Percentiles rank a stretch among this genome's conserved stretches.
phyloP scores from a whole-genome alignment of 2,113 vertebrate genomes.

The Xenotilapia flavipinnis region DNA sequence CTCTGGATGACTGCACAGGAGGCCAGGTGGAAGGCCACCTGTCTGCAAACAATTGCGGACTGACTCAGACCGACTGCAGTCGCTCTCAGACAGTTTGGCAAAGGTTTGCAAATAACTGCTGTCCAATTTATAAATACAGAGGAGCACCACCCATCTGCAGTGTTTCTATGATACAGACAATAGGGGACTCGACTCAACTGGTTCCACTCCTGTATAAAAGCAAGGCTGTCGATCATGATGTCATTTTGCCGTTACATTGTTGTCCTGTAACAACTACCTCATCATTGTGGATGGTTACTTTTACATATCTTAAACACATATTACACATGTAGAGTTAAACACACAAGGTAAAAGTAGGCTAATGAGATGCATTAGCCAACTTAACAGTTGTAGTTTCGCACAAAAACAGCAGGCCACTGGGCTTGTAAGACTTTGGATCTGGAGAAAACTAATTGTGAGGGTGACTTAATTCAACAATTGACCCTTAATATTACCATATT shows the following conservation, averaged over 20 bases:
- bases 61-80: too few species aligned
- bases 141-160: background rate
- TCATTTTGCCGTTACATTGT: background rate
- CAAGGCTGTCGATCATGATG: background rate
- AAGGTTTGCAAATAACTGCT: background rate
- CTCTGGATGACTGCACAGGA: background rate
- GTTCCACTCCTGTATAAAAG: background rate
- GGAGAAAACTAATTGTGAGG: background rate
- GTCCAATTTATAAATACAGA: background rate
- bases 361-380: background rate
- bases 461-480: background rate
- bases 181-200: background rate
- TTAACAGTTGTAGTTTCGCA: background rate
- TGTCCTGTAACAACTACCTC: background rate
- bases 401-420: background rate
- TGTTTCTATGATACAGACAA: background rate
- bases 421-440: background rate
- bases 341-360: background rate
- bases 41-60: background rate
- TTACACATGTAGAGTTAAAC: background rate
- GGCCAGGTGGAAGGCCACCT: background rate
- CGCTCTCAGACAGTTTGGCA: background rate
- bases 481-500: background rate
- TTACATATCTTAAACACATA: background rate
- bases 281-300: background rate